Evolutionary conservation across 2,888 invertebrate species (phyloP).

Genomic region (Chrysolina oricalcia): DNA sequence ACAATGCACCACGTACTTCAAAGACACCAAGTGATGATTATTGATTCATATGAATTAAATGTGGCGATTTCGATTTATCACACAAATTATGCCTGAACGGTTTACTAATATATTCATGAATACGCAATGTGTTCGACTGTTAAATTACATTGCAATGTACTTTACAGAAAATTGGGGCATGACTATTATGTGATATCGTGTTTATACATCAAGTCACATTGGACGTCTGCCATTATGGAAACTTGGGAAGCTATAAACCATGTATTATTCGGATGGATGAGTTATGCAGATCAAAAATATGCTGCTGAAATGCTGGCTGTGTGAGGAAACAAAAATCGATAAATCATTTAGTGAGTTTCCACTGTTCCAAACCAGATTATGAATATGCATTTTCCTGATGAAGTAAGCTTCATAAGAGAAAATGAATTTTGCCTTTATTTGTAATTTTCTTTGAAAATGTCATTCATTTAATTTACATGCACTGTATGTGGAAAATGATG

Average conservation of each 20-base stretch:
- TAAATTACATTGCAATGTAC: neutral
- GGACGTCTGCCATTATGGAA: neutral
- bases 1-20: neutral
- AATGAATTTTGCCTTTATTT: too few relatives aligned
- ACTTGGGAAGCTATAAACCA: neutral
- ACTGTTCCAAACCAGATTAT: too few relatives aligned
- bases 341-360: too few relatives aligned
- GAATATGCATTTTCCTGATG: too few relatives aligned
- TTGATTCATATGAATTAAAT: neutral
- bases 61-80: neutral
- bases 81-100: slow-evolving; percentile 15
- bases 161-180: slow-evolving; percentile 9
- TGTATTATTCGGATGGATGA: neutral
- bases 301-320: too few relatives aligned
- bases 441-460: too few relatives aligned
- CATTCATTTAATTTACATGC: too few relatives aligned
- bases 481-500: too few relatives aligned
- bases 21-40: neutral
- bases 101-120: slow-evolving; percentile 16
- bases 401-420: too few relatives aligned
- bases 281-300: neutral
- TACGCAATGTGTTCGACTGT: slow-evolving; percentile 9
- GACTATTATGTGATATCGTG: slow-evolving; percentile 1
- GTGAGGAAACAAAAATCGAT: too few relatives aligned
- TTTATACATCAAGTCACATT: slow-evolving; percentile 5